These are phyloP conservation scores for Hyposoter didymator DNA, from an alignment of 2,888 invertebrate species.

Conservation along the genomic window DNA sequence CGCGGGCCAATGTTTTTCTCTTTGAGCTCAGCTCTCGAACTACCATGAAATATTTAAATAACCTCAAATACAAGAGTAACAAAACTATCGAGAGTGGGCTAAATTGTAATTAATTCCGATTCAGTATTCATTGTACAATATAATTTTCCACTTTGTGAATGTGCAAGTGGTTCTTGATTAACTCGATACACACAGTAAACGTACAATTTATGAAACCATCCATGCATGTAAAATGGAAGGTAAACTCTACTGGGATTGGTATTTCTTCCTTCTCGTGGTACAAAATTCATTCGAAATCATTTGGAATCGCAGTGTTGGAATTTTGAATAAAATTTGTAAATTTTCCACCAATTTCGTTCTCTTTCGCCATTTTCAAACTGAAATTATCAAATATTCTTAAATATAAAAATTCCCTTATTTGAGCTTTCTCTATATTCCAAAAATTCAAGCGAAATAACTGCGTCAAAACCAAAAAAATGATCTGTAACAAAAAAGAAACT, in stretches of 20 bases:
- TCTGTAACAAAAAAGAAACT: neutral
- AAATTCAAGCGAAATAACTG: too few species aligned
- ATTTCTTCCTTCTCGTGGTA: neutral
- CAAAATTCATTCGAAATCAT: neutral
- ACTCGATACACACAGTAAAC: neutral
- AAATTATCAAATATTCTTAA: neutral
- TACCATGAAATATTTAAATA: constrained; percentile 33
- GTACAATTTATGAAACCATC: neutral
- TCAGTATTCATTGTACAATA: neutral
- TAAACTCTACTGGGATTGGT: neutral
- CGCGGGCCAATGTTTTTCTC: constrained; percentile 16
- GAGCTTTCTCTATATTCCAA: too few species aligned
- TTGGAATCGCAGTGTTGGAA: neutral
- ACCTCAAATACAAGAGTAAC: constrained; percentile 5
- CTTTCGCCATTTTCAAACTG: neutral
- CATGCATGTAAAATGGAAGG: neutral
- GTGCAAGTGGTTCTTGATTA: neutral
- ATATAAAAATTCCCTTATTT: neutral
- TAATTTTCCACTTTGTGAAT: constrained; percentile 15
- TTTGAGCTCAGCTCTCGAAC: neutral
- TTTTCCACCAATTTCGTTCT: neutral
- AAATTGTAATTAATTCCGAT: neutral
- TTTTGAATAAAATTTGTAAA: neutral
- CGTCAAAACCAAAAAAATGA: neutral
- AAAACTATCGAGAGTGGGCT: neutral